Conservation (phyloP, 2,797 vertebrate species). For the Sebastes jordani region DNA sequence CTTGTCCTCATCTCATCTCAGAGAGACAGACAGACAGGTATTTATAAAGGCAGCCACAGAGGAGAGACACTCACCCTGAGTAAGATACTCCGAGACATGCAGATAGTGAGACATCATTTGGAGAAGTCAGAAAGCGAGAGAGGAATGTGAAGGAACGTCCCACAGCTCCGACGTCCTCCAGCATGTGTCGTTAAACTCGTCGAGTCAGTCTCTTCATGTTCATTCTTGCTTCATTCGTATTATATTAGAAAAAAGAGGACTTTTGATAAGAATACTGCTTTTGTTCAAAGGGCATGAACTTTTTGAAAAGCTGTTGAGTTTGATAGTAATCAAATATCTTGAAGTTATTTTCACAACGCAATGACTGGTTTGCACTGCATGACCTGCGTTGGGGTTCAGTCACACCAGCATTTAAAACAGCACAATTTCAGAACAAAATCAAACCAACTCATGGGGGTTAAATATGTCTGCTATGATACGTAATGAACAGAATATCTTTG, state of each 20-base stretch:
- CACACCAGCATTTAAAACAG: not conserved
- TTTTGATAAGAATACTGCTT: slow-evolving; percentile 20
- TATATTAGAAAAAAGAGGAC: slow-evolving; percentile 6
- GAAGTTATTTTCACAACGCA: not conserved
- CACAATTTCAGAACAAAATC: not conserved
- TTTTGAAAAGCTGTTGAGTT: not conserved
- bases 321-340: not conserved
- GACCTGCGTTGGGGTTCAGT: not conserved
- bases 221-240: slow-evolving; percentile 31
- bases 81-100: not conserved
- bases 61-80: not conserved
- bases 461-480: not conserved
- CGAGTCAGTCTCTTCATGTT: slow-evolving; percentile 37
- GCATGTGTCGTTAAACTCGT: slow-evolving; percentile 8
- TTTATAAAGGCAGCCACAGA: not conserved
- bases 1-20: slow-evolving; percentile 14
- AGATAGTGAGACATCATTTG: not conserved
- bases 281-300: slow-evolving; percentile 17
- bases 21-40: not conserved
- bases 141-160: slow-evolving; percentile 38
- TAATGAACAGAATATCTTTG: not conserved
- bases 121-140: not conserved
- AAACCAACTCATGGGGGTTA: not conserved
- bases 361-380: not conserved
- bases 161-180: not conserved